Base-by-base conservation (phyloP, 2,888 invertebrate genomes). In the Platycheirus albimanus region DNA sequence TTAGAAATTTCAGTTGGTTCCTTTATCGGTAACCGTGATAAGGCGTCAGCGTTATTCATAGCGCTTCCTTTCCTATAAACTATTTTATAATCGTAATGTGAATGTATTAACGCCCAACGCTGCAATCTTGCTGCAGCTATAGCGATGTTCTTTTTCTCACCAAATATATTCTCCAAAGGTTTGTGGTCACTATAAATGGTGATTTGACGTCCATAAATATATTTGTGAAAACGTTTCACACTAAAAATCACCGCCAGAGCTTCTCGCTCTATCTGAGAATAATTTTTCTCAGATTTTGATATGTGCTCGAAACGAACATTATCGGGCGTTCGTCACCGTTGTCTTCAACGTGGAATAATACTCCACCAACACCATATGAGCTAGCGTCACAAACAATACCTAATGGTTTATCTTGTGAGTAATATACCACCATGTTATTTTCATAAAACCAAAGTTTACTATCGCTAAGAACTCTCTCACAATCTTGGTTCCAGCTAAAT, bases 261-360 rank as follows among this genome's bases (percentile, higher is more conserved):
- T 49, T 79, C 79, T n/a, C 52, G 36, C 33, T 78, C 71, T 17
- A 78, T 45, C 20, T 71, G 72, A 7, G 61, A 67, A 56, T 72
- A 67, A 17, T 64, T 72, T 58, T 43, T 54, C 30, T 72, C 66
- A 51, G 71, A 54, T 24, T 10, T 17, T n/a, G 70, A 54, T 45
- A 36, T 24, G n/a, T 20, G 19, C 11, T 41, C 1, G 15, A 38
- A 19, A 36, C 38, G 38, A 20, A 41, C 20, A 41, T 41, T 3
- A 41, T 20, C 20, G 79, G 74, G 11, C 52, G 33, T 56, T 75
- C 67, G 36, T 69, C 71, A 10, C 75, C 70, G 43, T 75, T 33
- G 2, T 7, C 6, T 20, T 70, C 70, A 7, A 80, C 45, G 38
- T 80, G 74, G 28, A 64, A n/a, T n/a, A n/a, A n/a, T n/a, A n/a